Evolutionary conservation across 2,113 vertebrate genomes (phyloP).

Genomic region (Pseudorectes ferrugineus): DNA sequence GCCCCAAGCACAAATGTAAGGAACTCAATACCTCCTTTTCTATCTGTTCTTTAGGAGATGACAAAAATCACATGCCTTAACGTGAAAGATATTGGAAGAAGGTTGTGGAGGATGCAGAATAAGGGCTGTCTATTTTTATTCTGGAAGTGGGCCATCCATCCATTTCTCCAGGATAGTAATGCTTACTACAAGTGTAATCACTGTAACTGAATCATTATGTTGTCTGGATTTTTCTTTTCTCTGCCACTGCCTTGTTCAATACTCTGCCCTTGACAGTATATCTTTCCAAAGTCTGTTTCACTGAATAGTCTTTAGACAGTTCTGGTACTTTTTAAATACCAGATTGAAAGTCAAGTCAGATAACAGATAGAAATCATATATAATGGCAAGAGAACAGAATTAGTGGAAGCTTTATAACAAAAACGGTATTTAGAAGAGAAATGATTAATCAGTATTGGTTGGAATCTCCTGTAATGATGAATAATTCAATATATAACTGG

Average conservation of each 20-base stretch:
- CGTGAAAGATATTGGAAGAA: neutral
- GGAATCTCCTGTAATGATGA: conserved; percentile 49
- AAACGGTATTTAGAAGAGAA: conserved; percentile 2
- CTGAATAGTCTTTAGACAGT: conserved; percentile 37
- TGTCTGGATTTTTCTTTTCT: conserved; percentile 27
- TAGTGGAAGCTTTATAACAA: conserved; percentile 25
- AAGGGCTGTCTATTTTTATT: conserved; percentile 13
- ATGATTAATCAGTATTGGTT: conserved; percentile 21
- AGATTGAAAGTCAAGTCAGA: conserved; percentile 25
- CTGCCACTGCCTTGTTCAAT: conserved; percentile 40
- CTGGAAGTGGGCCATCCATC: conserved; percentile 8
- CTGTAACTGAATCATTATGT: conserved; percentile 43
- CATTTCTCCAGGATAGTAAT: conserved; percentile 26
- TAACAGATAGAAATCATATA: conserved; percentile 45
- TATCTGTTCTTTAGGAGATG: neutral
- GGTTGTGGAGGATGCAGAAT: neutral
- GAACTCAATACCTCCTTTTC: neutral
- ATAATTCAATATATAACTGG: conserved; percentile 47
- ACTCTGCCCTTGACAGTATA: conserved; percentile 48
- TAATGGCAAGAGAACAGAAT: conserved; percentile 32
- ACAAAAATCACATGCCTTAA: neutral
- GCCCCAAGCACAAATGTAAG: neutral
- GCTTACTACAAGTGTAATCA: conserved; percentile 42
- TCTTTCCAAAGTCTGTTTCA: conserved; percentile 44
- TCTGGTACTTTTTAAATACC: conserved; percentile 38